A percentile compares a stretch with the other conserved stretches of the same genome.
phyloP scores from a whole-genome alignment of 2,113 vertebrate genomes.

The Ovis aries region DNA sequence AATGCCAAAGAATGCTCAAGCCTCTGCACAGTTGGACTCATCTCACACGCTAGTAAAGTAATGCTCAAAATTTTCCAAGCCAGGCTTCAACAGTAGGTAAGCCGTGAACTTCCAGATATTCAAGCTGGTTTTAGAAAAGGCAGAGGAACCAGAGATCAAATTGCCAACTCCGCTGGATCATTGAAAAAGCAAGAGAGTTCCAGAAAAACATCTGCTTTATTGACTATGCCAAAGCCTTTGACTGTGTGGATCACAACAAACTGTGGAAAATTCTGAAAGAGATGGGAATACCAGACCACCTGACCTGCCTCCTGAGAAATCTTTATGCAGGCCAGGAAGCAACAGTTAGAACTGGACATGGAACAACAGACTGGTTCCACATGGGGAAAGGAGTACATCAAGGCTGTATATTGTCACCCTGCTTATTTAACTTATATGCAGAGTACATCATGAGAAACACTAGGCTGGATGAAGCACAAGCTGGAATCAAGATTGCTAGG shows the following conservation, averaged over 20 bases:
- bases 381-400: neutral
- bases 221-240: neutral
- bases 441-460: neutral
- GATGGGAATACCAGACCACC: neutral
- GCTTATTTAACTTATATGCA: neutral
- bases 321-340: neutral
- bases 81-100: neutral
- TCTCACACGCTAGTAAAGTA: neutral
- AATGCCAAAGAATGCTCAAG: neutral
- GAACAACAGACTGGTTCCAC: neutral
- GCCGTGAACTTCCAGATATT: neutral
- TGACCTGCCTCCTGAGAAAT: neutral
- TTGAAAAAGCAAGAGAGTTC: neutral
- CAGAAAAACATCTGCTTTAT: neutral
- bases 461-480: neutral
- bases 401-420: neutral
- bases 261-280: neutral
- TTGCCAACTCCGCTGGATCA: rapidly evolving
- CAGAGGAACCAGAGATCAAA: neutral
- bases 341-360: neutral
- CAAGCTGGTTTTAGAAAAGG: neutral
- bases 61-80: neutral
- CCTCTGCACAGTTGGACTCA: neutral
- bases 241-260: neutral
- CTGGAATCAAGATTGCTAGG: neutral